Conservation (phyloP, 2,888 invertebrate genomes). For the Metallyticus violacea region DNA sequence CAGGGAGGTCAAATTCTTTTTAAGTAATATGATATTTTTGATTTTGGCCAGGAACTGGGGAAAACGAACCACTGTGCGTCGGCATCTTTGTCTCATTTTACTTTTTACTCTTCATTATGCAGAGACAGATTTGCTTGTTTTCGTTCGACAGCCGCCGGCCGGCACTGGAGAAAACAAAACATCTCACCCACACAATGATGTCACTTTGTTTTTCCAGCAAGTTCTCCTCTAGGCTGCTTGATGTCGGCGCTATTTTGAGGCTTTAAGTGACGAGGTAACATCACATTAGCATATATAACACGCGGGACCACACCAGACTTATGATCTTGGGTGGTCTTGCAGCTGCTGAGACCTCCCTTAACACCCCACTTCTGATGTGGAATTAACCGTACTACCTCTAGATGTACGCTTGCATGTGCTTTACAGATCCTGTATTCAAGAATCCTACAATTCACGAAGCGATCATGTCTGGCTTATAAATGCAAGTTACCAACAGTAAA, state of each 20-base stretch:
- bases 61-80: no score
- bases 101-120: no score
- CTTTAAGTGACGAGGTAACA: background rate
- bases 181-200: background rate
- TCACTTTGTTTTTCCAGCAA: background rate
- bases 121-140: no score
- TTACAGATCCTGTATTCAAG: background rate
- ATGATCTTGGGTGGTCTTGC: background rate
- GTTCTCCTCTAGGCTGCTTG: background rate
- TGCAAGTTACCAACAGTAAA: no score
- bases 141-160: background rate
- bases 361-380: background rate
- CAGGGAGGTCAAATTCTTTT: no score
- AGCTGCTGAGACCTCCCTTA: background rate
- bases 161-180: background rate
- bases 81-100: no score
- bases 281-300: background rate
- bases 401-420: no score
- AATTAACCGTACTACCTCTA: background rate
- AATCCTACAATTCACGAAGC: no score
- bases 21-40: no score
- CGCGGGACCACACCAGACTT: background rate
- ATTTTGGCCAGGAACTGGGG: no score
- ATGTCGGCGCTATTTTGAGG: background rate
- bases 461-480: no score